Conservation (phyloP, 53 echinoderm and acorn worm genomes). For the Zoroaster sp. region DNA sequence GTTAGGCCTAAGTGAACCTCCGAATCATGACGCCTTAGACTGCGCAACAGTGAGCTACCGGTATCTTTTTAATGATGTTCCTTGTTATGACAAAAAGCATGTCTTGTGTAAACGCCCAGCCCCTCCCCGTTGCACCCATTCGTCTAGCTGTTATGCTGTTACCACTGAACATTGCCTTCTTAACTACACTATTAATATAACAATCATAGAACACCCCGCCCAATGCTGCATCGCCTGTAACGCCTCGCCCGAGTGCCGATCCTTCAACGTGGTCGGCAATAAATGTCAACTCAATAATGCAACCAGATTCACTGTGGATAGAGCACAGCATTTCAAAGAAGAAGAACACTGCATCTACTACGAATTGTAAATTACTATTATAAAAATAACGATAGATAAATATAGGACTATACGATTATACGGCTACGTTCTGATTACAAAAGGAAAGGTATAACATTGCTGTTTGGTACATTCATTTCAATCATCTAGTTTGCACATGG, state of each 20-base stretch:
- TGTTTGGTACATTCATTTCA: too few species aligned
- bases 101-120: conserved; percentile 1
- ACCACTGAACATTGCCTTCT: not conserved
- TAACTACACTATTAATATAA: not conserved
- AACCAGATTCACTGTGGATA: not conserved
- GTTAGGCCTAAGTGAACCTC: not conserved
- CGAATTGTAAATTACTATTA: not conserved
- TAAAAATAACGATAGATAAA: too few species aligned
- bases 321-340: not conserved
- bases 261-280: conserved; percentile 6
- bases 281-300: conserved; percentile 13
- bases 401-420: too few species aligned
- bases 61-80: not conserved
- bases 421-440: too few species aligned
- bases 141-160: not conserved
- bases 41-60: not conserved
- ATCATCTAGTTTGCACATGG: too few species aligned
- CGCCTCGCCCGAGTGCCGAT: not conserved
- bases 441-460: too few species aligned
- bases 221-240: conserved; percentile 17
- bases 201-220: not conserved
- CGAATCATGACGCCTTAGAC: not conserved
- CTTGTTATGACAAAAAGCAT: not conserved
- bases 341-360: not conserved
- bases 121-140: not conserved